Evolutionary conservation across 2,113 vertebrate species (phyloP).

Genomic region (Pangasianodon gigas): DNA sequence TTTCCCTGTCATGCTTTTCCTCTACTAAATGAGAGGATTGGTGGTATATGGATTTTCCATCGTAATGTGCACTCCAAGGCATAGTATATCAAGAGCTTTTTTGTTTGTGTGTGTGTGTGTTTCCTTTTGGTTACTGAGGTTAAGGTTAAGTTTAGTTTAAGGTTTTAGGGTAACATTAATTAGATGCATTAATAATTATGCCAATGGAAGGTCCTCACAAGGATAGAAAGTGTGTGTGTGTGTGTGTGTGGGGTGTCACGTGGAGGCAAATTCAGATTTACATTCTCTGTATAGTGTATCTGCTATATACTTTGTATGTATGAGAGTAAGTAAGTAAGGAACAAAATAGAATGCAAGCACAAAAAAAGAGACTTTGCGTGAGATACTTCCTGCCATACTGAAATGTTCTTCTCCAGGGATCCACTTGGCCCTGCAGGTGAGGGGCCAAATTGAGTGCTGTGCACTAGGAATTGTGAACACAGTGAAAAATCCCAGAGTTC

Average conservation of each 20-base stretch:
- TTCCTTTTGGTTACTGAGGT: not conserved
- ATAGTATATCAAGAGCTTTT: not conserved
- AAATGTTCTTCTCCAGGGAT: conserved; percentile 7
- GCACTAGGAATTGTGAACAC: not conserved
- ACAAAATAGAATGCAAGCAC: not conserved
- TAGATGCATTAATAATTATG: too few species aligned
- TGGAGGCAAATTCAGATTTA: not conserved
- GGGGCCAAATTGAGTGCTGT: conserved; percentile 27
- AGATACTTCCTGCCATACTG: not conserved
- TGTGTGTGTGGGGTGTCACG: too few species aligned
- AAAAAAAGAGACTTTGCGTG: not conserved
- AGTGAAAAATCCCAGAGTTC: not conserved
- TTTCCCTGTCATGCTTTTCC: not conserved
- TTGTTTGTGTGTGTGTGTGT: not conserved
- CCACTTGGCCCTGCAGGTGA: conserved; percentile 21
- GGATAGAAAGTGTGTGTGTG: not conserved
- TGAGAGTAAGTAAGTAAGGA: not conserved
- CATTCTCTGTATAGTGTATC: not conserved
- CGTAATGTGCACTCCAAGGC: not conserved
- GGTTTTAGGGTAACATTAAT: too few species aligned
- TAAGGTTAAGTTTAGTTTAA: not conserved
- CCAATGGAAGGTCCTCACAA: too few species aligned
- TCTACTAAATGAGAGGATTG: not conserved
- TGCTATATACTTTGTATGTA: not conserved
- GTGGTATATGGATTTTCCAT: conserved; percentile 22